Base-by-base conservation (phyloP, 2,888 invertebrate genomes). In the Thera obeliscata region DNA sequence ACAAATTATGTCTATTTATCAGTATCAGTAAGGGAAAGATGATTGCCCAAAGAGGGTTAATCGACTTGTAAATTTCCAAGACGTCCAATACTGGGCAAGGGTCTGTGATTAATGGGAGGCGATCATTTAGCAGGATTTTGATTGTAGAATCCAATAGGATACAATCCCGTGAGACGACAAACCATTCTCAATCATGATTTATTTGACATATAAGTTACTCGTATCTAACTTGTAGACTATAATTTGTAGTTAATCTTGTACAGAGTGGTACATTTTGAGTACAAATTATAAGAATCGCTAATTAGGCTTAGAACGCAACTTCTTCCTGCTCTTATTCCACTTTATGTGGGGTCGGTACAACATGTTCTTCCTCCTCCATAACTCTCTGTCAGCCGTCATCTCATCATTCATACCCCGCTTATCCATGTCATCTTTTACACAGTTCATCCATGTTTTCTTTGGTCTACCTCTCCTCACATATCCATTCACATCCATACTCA, bases 81-180 rank as follows among this genome's bases (percentile, higher is more conserved):
- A 52, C 33, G 33, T 52, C 33, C 52, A 52, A 33, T 33, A 33
- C 52, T 52, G 52, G 52, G 52, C 33, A 33, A 52, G 52, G 52
- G 52, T 52, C 52, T 33, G 8, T 52, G 52, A 52, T 52, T 52
- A 33, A 52, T 52, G 52, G 9, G 9, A 46, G 33, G 52, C 52
- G n/a, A 55, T 55, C 38, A 38, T 55, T 55, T 36, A 36, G n/a
- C 55, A 38, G 35, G 36, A 55, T 55, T 55, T n/a, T 38, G 55
- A 55, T 55, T 35, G 36, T 55, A 55, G 36, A 55, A 6, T 55
- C 36, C 55, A 52, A 52, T 52, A 52, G 33, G 52, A 33, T 52
- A 8, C 33, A 33, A 33, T 52, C 52, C 52, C 52, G 52, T 7
- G 52, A 52, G 52, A 52, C 52, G 52, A 52, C 52, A 33, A 52